A percentile compares a stretch with the other conserved stretches of the same genome.
Conservation (phyloP, 2,888 invertebrate species). For the Troides oblongomaculatus region DNA sequence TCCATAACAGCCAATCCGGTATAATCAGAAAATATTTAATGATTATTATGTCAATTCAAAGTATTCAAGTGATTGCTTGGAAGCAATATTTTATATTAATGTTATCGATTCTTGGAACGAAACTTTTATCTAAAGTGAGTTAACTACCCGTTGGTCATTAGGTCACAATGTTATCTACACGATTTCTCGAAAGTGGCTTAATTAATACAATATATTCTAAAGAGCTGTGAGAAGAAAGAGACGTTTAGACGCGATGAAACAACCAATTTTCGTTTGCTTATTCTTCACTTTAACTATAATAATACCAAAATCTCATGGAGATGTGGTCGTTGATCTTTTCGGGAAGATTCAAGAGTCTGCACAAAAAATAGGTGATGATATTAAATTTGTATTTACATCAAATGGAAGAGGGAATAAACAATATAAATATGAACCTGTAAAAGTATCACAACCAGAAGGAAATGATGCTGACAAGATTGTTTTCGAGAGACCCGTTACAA, state of each 20-base stretch:
- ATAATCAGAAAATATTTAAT: slow-evolving; percentile 5
- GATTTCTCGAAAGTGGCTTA: slow-evolving; percentile 25
- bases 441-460: slow-evolving; percentile 11
- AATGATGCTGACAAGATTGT: slow-evolving; percentile 14
- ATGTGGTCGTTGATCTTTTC: slow-evolving; percentile 43
- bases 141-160: slow-evolving; percentile 23
- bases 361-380: slow-evolving; percentile 42
- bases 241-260: slow-evolving; percentile 44
- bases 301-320: slow-evolving; percentile 41
- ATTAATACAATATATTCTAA: slow-evolving; percentile 23
- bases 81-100: slow-evolving; percentile 11
- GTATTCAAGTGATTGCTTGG: slow-evolving; percentile 17
- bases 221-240: slow-evolving; percentile 25
- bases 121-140: slow-evolving; percentile 22
- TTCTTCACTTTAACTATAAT: slow-evolving; percentile 41
- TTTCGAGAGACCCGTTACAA: slow-evolving; percentile 20
- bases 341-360: slow-evolving; percentile 41
- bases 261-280: slow-evolving; percentile 39
- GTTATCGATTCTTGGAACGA: slow-evolving; percentile 27
- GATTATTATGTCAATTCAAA: slow-evolving; percentile 9
- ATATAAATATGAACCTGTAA: slow-evolving; percentile 25
- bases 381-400: slow-evolving; percentile 39
- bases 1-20: neutral
- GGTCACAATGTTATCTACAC: slow-evolving; percentile 29
- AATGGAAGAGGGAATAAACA: slow-evolving; percentile 34